These are phyloP conservation scores for Lycophotia porphyrea DNA, from an alignment of 2,888 invertebrate genomes.

Conservation along the genomic window DNA sequence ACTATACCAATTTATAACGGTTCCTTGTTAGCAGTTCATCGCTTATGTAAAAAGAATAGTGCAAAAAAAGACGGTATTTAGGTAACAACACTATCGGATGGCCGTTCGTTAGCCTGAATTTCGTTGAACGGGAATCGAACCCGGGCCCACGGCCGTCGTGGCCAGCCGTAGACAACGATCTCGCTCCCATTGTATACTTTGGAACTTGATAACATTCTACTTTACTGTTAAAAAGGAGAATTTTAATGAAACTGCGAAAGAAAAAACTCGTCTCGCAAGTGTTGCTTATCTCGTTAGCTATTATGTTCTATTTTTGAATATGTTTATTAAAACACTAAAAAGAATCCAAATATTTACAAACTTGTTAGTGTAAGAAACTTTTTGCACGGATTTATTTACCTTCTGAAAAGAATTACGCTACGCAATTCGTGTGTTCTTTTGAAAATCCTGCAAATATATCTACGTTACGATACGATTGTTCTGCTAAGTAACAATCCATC, in stretches of 20 bases:
- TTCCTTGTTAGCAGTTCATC: slow-evolving; percentile 39
- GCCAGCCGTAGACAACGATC: slow-evolving; percentile 83
- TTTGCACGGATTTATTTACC: slow-evolving; percentile 8
- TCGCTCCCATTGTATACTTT: slow-evolving; percentile 85
- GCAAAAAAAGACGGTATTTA: slow-evolving; percentile 77
- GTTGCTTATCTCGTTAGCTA: slow-evolving; percentile 53
- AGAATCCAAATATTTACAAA: slow-evolving; percentile 24
- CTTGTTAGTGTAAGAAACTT: slow-evolving; percentile 11
- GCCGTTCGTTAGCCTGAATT: slow-evolving; percentile 86
- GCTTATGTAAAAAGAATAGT: slow-evolving; percentile 65
- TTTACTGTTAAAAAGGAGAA: slow-evolving; percentile 77
- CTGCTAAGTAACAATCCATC: slow-evolving; percentile 68
- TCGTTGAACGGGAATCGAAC: slow-evolving; percentile 85
- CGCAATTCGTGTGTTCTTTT: slow-evolving; percentile 21
- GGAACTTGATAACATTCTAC: slow-evolving; percentile 82
- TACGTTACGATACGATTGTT: slow-evolving; percentile 49
- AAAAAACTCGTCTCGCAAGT: slow-evolving; percentile 39
- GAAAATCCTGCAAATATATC: slow-evolving; percentile 47
- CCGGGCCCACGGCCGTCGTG: slow-evolving; percentile 80
- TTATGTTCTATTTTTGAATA: slow-evolving; percentile 55
- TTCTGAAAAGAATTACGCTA: slow-evolving; percentile 17
- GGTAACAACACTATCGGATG: slow-evolving; percentile 75
- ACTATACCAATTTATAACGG: slow-evolving; percentile 59
- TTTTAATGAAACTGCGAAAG: slow-evolving; percentile 76
- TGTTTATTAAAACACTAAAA: slow-evolving; percentile 19